A percentile compares a stretch with the other conserved stretches of the same genome.
Evolutionary conservation across 2,797 vertebrate genomes (phyloP).

Genomic region (Takifugu rubripes): DNA sequence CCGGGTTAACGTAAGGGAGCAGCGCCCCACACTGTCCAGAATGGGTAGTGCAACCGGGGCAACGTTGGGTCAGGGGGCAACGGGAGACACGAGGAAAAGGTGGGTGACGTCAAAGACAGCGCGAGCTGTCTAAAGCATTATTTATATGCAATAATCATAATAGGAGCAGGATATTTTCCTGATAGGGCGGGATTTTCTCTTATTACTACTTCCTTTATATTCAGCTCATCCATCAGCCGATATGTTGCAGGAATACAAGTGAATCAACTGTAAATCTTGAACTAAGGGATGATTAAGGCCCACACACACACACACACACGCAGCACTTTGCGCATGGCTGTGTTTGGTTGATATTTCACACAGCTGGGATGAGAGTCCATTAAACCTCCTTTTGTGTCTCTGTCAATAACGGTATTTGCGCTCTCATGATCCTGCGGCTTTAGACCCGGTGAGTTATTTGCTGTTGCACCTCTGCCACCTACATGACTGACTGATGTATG

Average conservation of each 20-base stretch:
- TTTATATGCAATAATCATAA: slow-evolving; percentile 27
- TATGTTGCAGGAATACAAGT: too few relatives aligned
- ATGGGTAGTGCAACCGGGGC: slow-evolving; percentile 19
- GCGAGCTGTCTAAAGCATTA: too few relatives aligned
- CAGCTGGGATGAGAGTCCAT: slow-evolving; percentile 73
- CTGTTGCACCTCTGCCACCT: slow-evolving; percentile 72
- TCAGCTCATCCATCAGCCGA: too few relatives aligned
- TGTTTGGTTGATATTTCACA: slow-evolving; percentile 69
- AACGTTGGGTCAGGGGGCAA: slow-evolving; percentile 14
- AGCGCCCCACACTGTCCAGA: slow-evolving; percentile 62
- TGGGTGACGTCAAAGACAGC: slow-evolving; percentile 40
- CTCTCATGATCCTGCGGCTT: slow-evolving; percentile 77
- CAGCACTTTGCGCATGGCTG: slow-evolving; percentile 57
- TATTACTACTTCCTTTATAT: too few relatives aligned
- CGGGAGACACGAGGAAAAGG: slow-evolving; percentile 48
- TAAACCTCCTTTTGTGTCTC: slow-evolving; percentile 83
- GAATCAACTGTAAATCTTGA: too few relatives aligned
- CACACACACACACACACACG: slow-evolving; percentile 24
- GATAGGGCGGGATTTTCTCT: too few relatives aligned
- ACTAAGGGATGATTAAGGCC: slow-evolving; percentile 18
- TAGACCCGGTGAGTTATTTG: slow-evolving; percentile 75
- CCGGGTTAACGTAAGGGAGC: slow-evolving; percentile 40
- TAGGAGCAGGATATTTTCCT: too few relatives aligned
- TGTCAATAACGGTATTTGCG: slow-evolving; percentile 83
- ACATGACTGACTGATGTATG: slow-evolving; percentile 72